Conservation (phyloP, 2,113 vertebrate species). For the Hippoglossus stenolepis region DNA sequence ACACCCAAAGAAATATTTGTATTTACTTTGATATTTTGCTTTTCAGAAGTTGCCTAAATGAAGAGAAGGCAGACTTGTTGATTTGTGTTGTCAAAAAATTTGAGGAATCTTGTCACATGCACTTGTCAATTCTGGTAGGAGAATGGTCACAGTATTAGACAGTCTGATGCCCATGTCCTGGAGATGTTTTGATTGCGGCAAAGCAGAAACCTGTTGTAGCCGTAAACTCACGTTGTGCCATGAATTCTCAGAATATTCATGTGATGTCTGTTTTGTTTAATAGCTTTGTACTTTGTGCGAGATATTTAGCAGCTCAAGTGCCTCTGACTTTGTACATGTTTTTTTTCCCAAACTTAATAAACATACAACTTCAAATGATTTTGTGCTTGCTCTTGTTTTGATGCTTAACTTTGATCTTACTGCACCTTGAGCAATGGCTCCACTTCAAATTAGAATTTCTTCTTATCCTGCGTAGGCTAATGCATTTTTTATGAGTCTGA, state of each 20-base stretch:
- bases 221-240: neutral
- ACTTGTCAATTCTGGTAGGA: no score
- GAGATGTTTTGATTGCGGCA: neutral
- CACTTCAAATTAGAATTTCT: no score
- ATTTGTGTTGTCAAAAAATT: no score
- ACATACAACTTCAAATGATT: neutral
- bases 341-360: slow-evolving; percentile 8
- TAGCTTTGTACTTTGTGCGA: neutral
- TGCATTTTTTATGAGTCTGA: no score
- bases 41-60: no score
- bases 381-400: neutral
- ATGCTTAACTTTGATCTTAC: neutral
- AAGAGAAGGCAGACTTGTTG: neutral
- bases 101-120: no score
- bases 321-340: neutral
- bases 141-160: no score
- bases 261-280: neutral
- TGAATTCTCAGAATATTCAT: neutral
- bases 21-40: no score
- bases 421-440: no score
- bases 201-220: neutral
- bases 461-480: no score
- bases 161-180: no score
- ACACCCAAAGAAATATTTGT: no score
- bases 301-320: slow-evolving; percentile 7